Evolutionary conservation across 2,797 vertebrate genomes (phyloP).

Genomic region (Amazonetta brasiliensis): DNA sequence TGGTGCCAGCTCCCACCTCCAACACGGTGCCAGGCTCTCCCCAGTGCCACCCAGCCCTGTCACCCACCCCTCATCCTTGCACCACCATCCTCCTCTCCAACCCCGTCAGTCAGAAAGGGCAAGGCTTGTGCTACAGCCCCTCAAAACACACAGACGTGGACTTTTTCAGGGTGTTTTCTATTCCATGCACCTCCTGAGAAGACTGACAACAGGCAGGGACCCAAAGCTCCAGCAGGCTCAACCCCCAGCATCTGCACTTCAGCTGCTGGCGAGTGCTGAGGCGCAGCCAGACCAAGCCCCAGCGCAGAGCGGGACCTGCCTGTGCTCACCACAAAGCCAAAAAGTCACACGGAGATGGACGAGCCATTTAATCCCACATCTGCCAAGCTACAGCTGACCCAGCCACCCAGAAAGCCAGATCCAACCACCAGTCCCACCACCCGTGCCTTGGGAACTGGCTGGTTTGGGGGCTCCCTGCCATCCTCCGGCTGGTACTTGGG

Average conservation of each 20-base stretch:
- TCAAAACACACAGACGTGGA: background rate
- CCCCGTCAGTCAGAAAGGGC: background rate
- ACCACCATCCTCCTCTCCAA: background rate
- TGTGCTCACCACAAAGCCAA: accelerated
- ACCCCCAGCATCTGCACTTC: background rate
- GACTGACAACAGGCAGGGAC: background rate
- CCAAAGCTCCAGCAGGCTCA: background rate
- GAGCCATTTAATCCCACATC: background rate
- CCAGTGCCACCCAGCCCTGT: background rate
- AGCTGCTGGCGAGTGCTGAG: accelerated
- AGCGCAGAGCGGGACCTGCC: accelerated
- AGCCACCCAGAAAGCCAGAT: background rate
- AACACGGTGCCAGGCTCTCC: background rate
- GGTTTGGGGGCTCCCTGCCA: background rate
- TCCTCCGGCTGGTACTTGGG: background rate
- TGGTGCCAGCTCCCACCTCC: background rate
- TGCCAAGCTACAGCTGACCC: background rate
- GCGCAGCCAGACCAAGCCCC: background rate
- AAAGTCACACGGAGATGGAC: accelerated
- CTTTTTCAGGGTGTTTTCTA: background rate
- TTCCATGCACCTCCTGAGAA: background rate
- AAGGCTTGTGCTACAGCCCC: background rate
- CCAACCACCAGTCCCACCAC: background rate
- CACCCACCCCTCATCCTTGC: background rate
- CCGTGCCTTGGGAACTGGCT: background rate